phyloP scores from a whole-genome alignment of 2,888 invertebrate species.

The Marasmarcha lunaedactyla region DNA sequence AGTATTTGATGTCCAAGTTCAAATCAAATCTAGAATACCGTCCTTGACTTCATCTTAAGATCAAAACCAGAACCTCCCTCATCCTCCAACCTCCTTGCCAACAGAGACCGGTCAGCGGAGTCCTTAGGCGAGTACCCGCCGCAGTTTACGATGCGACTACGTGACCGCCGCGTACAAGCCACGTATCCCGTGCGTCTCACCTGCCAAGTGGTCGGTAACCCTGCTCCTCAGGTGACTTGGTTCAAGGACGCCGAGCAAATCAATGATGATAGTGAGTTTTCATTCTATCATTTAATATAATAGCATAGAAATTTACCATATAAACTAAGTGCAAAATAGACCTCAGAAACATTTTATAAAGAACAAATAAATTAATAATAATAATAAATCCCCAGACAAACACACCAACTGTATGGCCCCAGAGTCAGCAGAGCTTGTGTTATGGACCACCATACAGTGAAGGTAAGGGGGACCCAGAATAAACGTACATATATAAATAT shows the following conservation, averaged over 20 bases:
- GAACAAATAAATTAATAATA: too few species aligned
- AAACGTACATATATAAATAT: too few species aligned
- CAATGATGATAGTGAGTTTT: constrained; percentile 62
- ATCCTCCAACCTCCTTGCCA: too few species aligned
- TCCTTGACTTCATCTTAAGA: background rate
- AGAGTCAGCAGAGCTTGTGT: too few species aligned
- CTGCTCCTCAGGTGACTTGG: constrained; percentile 85
- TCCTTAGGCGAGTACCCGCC: constrained; percentile 73
- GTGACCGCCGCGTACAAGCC: constrained; percentile 85
- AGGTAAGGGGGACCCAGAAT: too few species aligned
- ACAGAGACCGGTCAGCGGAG: constrained; percentile 50
- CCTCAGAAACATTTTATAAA: constrained; percentile 19
- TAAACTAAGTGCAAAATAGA: constrained; percentile 19
- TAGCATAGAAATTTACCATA: constrained; percentile 12
- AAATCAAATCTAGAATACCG: too few species aligned
- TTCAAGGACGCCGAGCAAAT: constrained; percentile 80
- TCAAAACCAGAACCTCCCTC: constrained; percentile 1
- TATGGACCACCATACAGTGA: too few species aligned
- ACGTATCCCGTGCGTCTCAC: constrained; percentile 88
- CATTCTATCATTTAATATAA: background rate
- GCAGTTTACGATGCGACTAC: constrained; percentile 86
- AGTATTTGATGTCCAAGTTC: too few species aligned
- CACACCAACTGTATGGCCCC: too few species aligned
- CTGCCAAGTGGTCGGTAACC: constrained; percentile 84
- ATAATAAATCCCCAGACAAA: too few species aligned